A percentile compares a stretch with the other conserved stretches of the same genome.
Evolutionary conservation across 35 echinoderm and acorn worm species (phyloP).

Genomic region (Hemicentrotus pulcherrimus): DNA sequence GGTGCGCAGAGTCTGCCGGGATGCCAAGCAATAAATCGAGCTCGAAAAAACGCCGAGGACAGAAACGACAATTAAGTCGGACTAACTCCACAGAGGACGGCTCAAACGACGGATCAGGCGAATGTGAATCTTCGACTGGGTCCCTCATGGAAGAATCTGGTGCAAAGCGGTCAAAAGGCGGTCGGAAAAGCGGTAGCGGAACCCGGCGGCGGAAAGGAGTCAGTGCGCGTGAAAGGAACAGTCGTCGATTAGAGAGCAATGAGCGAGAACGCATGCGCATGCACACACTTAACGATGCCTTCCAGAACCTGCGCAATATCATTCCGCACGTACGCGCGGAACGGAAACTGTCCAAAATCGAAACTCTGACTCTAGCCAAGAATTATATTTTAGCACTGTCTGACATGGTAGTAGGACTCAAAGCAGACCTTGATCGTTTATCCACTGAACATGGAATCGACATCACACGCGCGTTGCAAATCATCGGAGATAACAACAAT

Average conservation of each 20-base stretch:
- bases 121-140: conserved; percentile 83
- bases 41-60: conserved; percentile 52
- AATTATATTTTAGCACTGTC: conserved; percentile 93
- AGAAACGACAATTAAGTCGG: conserved; percentile 75
- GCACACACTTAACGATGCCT: conserved; percentile 99
- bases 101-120: conserved; percentile 86
- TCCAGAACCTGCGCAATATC: conserved; percentile 94
- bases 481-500: conserved; percentile 45
- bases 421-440: conserved; percentile 83
- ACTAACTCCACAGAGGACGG: conserved; percentile 85
- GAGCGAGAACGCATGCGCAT: conserved; percentile 97
- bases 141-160: conserved; percentile 75
- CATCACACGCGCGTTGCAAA: neutral
- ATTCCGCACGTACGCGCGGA: conserved; percentile 94
- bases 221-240: conserved; percentile 90
- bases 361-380: conserved; percentile 92
- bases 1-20: conserved; percentile 46
- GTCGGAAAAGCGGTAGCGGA: conserved; percentile 64
- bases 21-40: conserved; percentile 31
- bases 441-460: conserved; percentile 51
- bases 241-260: conserved; percentile 93
- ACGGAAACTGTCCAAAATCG: conserved; percentile 97
- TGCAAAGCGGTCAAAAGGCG: conserved; percentile 61
- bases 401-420: conserved; percentile 83
- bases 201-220: conserved; percentile 73